phyloP scores from a whole-genome alignment of 2,113 vertebrate species.

The Dipodomys ordii region DNA sequence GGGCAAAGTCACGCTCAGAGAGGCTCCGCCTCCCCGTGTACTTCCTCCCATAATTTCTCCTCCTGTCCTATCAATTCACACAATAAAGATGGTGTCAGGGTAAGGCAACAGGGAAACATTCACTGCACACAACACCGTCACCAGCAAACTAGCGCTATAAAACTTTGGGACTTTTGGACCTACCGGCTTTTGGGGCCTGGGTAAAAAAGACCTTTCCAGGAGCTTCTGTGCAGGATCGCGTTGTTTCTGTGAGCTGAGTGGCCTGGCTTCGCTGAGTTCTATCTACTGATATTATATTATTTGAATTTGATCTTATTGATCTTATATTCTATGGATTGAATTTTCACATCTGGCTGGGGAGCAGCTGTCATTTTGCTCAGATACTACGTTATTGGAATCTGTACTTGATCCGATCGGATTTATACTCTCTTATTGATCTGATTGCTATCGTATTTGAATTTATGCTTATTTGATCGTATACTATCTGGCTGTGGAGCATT shows the following conservation, averaged over 20 bases:
- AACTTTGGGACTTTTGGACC: background rate
- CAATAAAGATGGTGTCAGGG: background rate
- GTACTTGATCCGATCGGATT: no score
- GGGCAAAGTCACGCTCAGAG: background rate
- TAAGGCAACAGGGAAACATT: background rate
- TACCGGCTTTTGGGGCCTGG: no score
- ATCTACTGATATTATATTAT: background rate
- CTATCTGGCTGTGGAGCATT: no score
- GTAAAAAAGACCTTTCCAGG: background rate
- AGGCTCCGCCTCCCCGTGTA: no score
- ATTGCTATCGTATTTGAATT: no score
- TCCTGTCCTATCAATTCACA: background rate
- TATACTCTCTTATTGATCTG: no score
- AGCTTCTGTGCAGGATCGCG: background rate
- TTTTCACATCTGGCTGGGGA: background rate
- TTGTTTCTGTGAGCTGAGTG: background rate
- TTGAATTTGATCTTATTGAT: background rate
- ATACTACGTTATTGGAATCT: no score
- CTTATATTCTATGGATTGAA: background rate
- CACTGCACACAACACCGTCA: fast-evolving
- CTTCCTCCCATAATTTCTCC: background rate
- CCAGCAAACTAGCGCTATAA: background rate
- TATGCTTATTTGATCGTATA: no score
- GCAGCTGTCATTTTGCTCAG: background rate
- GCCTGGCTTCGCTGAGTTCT: background rate